Base-by-base conservation (phyloP, 2,113 vertebrate genomes). In the Phycodurus eques region DNA sequence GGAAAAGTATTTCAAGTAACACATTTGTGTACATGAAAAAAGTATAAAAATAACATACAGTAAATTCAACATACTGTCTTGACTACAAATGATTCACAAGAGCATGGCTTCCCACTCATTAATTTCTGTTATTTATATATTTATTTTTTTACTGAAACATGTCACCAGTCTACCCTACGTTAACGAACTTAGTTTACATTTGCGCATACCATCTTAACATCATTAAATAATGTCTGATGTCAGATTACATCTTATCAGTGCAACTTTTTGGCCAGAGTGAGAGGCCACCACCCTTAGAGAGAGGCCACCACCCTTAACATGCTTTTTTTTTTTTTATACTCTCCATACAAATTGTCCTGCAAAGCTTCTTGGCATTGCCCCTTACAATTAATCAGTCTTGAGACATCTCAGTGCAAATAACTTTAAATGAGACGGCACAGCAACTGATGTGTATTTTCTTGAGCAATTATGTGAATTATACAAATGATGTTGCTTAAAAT, bases 321-420 rank as follows among this genome's bases (percentile, higher is more conserved):
- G 68, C 77, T 86, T 84, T 80, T 81, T 86, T 84, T 80, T 81
- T 88, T 83, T 85, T 88, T 74, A 89, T 60, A 70, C 70, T 66
- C 78, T 27, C 42, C 1, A n/a, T 31, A 63, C 69, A 85, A 85
- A 88, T 87, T 77, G 77, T 44, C 74, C 22, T 60, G 42, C 76
- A 86, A 74, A 69, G 86, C 79, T 88, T 72, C 73, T 74, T 89
- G 89, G 85, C 87, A 83, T 68, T 67, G 86, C 80, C 82, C 57
- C 20, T 76, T 22, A 19, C 51, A 75, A 86, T 90, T 79, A 89
- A 85, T 88, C 84, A 76, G 53, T 43, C 44, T 10, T 42, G 57
- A 61, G 15, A 35, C 59, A 76, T 77, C 77, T 70, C 27, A 67
- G 53, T 15, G 19, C 68, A 56, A 27, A 67, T 31, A 72, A 57